Percentiles rank a stretch among this genome's conserved stretches.
These are phyloP conservation scores for Aulostomus chinensis DNA, from an alignment of 2,797 vertebrate species.

Conservation along the genomic window DNA sequence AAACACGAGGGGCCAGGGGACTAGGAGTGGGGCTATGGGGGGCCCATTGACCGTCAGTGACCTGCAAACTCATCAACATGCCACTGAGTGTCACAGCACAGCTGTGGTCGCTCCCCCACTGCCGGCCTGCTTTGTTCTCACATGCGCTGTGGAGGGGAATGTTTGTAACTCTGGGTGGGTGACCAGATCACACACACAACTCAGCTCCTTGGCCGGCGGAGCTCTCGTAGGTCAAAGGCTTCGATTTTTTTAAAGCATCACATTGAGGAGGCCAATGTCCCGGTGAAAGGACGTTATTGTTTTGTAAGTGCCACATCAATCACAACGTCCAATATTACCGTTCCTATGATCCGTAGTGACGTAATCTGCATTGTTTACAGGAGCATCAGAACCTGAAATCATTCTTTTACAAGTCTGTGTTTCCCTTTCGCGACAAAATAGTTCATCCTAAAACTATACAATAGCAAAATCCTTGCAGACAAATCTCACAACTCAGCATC, in stretches of 20 bases:
- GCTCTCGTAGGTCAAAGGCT: constrained; percentile 42
- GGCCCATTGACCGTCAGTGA: constrained; percentile 79
- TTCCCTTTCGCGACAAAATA: too few relatives aligned
- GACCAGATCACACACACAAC: constrained; percentile 72
- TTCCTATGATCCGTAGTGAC: background rate
- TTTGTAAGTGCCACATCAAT: constrained; percentile 4
- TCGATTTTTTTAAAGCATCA: constrained; percentile 43
- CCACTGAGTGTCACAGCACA: constrained; percentile 77
- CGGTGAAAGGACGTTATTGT: constrained; percentile 25
- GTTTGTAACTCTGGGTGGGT: constrained; percentile 68
- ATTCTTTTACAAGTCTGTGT: too few relatives aligned
- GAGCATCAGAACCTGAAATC: too few relatives aligned
- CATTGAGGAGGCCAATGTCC: constrained; percentile 25
- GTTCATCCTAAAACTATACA: too few relatives aligned
- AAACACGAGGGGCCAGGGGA: constrained; percentile 74
- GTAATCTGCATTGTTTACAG: too few relatives aligned
- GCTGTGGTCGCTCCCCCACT: constrained; percentile 66
- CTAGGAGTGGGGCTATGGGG: constrained; percentile 73
- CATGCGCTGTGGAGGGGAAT: constrained; percentile 58
- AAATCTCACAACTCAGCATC: too few relatives aligned
- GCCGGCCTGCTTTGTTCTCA: constrained; percentile 67
- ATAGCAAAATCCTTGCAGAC: too few relatives aligned
- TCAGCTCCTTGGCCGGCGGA: constrained; percentile 44
- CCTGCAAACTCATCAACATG: constrained; percentile 84
- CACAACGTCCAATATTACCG: background rate